phyloP scores from a whole-genome alignment of 2,113 vertebrate species.

The Python bivittatus region DNA sequence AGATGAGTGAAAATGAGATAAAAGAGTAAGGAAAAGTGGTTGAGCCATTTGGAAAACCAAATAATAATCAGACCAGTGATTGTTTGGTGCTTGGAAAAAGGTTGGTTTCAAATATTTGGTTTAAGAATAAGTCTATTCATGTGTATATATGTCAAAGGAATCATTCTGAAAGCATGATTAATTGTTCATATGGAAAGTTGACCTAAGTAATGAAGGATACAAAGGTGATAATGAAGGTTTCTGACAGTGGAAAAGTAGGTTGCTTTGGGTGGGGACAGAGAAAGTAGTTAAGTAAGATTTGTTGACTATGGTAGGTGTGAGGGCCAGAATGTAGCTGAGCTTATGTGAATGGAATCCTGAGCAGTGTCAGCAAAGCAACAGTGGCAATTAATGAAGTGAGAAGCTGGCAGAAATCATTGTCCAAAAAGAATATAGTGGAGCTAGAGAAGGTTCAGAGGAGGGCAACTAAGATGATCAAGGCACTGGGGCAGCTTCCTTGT shows the following conservation, averaged over 20 bases:
- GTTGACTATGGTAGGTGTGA: neutral
- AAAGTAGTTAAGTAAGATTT: neutral
- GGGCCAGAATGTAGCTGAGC: neutral
- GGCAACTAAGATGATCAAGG: neutral
- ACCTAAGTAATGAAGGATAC: neutral
- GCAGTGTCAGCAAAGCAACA: neutral
- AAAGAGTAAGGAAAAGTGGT: neutral
- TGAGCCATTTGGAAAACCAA: neutral
- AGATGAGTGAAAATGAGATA: neutral
- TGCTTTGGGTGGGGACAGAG: neutral
- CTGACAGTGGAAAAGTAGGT: neutral
- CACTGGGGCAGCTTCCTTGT: neutral
- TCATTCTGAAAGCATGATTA: neutral
- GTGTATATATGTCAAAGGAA: neutral
- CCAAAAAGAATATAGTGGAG: neutral
- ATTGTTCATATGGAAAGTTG: neutral
- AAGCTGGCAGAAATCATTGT: neutral
- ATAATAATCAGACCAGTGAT: neutral
- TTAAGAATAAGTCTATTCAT: neutral
- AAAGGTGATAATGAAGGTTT: neutral
- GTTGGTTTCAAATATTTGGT: neutral
- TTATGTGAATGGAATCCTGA: neutral
- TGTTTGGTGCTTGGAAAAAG: neutral
- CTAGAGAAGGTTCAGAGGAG: neutral
- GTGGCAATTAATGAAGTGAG: neutral